Conservation (phyloP, 2,113 vertebrate species). For the Calonectris borealis region DNA sequence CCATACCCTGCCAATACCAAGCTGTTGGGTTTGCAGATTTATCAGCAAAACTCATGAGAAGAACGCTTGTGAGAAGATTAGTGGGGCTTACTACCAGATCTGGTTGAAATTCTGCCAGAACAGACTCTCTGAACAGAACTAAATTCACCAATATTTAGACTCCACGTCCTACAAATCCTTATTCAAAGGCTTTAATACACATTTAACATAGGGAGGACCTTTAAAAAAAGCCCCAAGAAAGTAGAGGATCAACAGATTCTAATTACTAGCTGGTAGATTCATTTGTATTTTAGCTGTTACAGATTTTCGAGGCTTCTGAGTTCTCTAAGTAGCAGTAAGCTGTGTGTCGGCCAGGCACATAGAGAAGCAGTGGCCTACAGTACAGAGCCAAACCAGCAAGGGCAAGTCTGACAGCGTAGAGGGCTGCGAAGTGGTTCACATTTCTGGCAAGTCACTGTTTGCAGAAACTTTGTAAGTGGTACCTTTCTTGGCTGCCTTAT, state of each 20-base stretch:
- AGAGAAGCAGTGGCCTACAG: not conserved
- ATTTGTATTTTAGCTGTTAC: not conserved
- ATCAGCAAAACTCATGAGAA: not conserved
- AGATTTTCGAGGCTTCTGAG: not conserved
- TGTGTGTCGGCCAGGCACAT: accelerated
- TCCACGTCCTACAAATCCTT: not conserved
- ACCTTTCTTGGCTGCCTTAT: not conserved
- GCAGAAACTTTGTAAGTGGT: not conserved
- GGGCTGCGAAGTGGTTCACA: not conserved
- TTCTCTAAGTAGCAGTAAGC: not conserved
- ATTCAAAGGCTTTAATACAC: not conserved
- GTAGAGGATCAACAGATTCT: not conserved
- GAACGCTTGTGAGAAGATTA: not conserved
- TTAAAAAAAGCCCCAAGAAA: not conserved
- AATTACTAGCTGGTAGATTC: not conserved
- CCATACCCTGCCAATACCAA: not conserved
- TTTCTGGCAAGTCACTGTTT: not conserved
- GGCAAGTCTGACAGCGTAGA: not conserved
- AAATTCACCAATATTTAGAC: not conserved
- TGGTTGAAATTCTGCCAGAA: not conserved
- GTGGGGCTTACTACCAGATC: not conserved
- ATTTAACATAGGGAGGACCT: not conserved
- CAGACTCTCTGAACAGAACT: not conserved
- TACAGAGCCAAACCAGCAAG: not conserved
- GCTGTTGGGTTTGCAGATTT: not conserved